Conservation (phyloP, 2,888 invertebrate species). For the Orthosia incerta region DNA sequence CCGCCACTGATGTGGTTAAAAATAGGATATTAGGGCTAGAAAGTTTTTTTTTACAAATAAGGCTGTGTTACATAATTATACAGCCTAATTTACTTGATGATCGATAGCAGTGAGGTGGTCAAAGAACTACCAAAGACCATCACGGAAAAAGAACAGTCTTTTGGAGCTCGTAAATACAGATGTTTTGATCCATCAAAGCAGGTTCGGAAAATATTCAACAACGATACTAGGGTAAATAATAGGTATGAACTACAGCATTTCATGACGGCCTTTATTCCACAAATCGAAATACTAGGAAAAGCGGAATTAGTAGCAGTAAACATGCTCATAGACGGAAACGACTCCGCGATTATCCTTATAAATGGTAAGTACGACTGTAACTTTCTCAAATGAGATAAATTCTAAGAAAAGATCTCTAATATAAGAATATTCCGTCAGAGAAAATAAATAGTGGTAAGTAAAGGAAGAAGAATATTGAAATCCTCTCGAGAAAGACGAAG, state of each 20-base stretch:
- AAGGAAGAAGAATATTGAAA: slow-evolving; percentile 15
- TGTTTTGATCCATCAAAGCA: slow-evolving; percentile 4
- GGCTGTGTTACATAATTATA: too few relatives aligned
- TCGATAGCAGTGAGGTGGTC: neutral
- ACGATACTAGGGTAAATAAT: neutral
- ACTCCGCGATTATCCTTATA: slow-evolving; percentile 52
- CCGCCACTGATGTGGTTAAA: too few relatives aligned
- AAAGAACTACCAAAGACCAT: neutral
- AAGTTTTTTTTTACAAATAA: too few relatives aligned
- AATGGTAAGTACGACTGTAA: slow-evolving; percentile 40
- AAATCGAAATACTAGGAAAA: slow-evolving; percentile 51
- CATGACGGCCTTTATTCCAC: slow-evolving; percentile 10
- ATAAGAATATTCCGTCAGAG: slow-evolving; percentile 19
- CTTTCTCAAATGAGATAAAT: slow-evolving; percentile 35
- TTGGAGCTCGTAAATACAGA: neutral
- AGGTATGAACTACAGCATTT: slow-evolving; percentile 22
- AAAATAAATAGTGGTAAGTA: slow-evolving; percentile 17
- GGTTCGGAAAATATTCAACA: neutral
- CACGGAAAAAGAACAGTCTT: neutral
- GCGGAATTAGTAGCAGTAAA: slow-evolving; percentile 56
- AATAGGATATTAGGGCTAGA: too few relatives aligned
- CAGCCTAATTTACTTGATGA: neutral
- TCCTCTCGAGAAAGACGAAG: neutral
- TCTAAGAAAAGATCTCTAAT: slow-evolving; percentile 21
- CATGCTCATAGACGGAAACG: slow-evolving; percentile 54